Base-by-base conservation (phyloP, 2,797 vertebrate species). In the Pseudomugil tenellus region DNA sequence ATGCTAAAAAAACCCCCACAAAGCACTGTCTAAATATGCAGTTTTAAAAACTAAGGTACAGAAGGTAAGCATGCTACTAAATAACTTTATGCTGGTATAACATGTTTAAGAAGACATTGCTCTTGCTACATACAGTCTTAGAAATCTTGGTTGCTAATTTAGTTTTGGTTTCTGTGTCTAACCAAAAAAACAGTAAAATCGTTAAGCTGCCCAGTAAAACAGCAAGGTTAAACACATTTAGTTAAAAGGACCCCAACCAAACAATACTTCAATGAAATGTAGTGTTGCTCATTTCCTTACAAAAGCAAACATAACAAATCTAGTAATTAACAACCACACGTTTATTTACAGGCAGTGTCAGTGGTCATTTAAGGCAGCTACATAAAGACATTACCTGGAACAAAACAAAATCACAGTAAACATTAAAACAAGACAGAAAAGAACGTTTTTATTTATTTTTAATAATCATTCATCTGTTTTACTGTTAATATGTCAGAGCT, bases 341-440 rank as follows among this genome's bases (percentile, higher is more conserved):
- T 93, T 93, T 93, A 94, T 94, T 94, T 91, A 92, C 89, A 93
- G 78, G 61, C 70, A 63, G 63, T 75, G 87, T 72, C 78, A 90
- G 89, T 91, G 90, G 90, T 94, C 68, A 88, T 88, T 83, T 81
- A 12, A 83, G 78, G 67, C 70, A 84, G 72, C 66, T 80, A 76
- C 23, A 81, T 39, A 85, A 70, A 77, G 16, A 79, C 58, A 48
- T 70, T 16, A 41, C 51, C 73, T 62, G 11, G 34, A 3, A 29
- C 49, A 43, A 68, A 39, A 32, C 72, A 66, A 59, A 56, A 71
- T 92, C 88, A 92, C 89, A 92, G 84, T 88, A 79, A 76, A 83
- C 41, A 80, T 48, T 16, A 74, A 80, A 58, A 65, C 49, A 80
- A 83, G 67, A 64, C 68, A 57, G 51, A 29, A 66, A 73, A 61